phyloP scores from a whole-genome alignment of 1,140 invertebrate species.

The Lasaia peninsularis region DNA sequence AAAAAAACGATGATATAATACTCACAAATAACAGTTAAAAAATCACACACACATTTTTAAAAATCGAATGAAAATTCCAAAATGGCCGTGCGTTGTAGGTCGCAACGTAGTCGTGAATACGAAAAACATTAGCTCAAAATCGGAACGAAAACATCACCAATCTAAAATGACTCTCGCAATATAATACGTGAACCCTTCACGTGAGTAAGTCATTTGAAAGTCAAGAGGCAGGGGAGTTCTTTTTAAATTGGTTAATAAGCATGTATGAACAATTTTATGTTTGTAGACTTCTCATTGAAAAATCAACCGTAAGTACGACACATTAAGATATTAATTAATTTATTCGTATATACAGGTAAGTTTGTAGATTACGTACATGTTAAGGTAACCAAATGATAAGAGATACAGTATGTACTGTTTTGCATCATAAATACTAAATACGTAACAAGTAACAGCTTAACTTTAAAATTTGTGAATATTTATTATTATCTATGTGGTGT shows the following conservation, averaged over 20 bases:
- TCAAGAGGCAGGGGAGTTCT: slow-evolving; percentile 9
- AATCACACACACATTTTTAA: slow-evolving; percentile 10
- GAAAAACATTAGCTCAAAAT: slow-evolving; percentile 12
- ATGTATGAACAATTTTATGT: not conserved
- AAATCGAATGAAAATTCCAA: slow-evolving; percentile 6
- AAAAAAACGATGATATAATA: not conserved
- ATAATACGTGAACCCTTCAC: slow-evolving; percentile 7
- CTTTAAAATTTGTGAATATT: too few relatives aligned
- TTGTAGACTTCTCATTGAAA: not conserved
- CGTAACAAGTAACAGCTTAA: not conserved
- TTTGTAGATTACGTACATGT: slow-evolving; percentile 11
- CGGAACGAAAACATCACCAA: slow-evolving; percentile 8
- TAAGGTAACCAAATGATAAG: slow-evolving; percentile 9
- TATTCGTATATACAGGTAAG: not conserved
- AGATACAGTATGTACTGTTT: not conserved
- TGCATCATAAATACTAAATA: not conserved
- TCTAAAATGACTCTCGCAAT: slow-evolving; percentile 9
- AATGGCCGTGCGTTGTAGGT: slow-evolving; percentile 8
- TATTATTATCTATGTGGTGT: too few relatives aligned
- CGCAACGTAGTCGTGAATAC: slow-evolving; percentile 9
- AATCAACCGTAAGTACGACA: not conserved
- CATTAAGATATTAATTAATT: not conserved
- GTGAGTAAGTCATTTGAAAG: not conserved
- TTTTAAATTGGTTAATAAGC: slow-evolving; percentile 1
- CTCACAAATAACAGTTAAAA: slow-evolving; percentile 1